Evolutionary conservation across 2,888 invertebrate species (phyloP), one percentile per base, ranked within the genome.

Genomic region (Hedya salicella): DNA sequence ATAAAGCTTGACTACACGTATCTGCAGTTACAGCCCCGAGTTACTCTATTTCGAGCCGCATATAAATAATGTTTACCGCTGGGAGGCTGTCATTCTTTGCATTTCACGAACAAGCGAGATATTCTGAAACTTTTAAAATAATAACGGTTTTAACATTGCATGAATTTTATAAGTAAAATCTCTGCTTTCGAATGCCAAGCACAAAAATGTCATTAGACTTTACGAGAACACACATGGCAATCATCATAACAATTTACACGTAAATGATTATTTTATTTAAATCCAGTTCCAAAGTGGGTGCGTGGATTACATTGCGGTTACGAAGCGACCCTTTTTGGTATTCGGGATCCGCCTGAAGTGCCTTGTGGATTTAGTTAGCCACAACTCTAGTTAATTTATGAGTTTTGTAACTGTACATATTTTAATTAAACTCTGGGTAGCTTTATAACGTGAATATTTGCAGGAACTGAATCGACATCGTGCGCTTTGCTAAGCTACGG

Each of bases 211-310:
- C 36, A 9, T 36, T 36, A 36, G 36, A 9, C 9, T 36, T 36
- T 11, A 1, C 36, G 36, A 16, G n/a, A 11, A 53, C 13, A 2
- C 39, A 44, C 21, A 19, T 17, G 36, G 17, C 9, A 36, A 52
- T 32, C 13, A 16, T 40, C 42, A 25, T 44, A 19, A 59, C 46
- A 42, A 39, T 25, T 25, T 59, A n/a, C 3, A 25, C 21, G 13
- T 16, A 16, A 36, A 62, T 21, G 63, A 57, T 42, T 57, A 49
- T 64, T 53, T 42, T 57, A 49, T 64, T 53, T 44, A 42, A 50
- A 56, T 63, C 50, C 25, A 50, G 16, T 57, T 46, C n/a, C 46
- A 30, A n/a, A 56, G 48, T 39, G 40, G 17, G 54, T 40, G 39
- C 32, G 40, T 40, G 19, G 57, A 36, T 30, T 59, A 21, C 39